Evolutionary conservation across 2,888 invertebrate genomes (phyloP), one percentile per base, ranked within the genome.

Genomic region (Lasioglossum pauxillum): DNA sequence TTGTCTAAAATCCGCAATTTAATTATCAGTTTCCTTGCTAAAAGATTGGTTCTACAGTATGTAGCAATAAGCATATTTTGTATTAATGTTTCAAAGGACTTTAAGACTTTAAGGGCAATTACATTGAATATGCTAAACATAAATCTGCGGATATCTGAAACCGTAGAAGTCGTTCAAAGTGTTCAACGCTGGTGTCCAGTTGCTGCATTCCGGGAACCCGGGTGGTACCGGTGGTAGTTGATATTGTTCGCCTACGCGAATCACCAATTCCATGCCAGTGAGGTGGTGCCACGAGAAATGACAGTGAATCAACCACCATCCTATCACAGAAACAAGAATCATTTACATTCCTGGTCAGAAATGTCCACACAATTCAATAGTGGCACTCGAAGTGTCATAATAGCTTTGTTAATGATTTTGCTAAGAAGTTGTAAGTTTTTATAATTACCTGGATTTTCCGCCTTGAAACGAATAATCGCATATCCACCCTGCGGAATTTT

Each of bases 401-500:
- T n/a, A 53, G 10, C n/a, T 53, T n/a, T n/a, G 16, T 46, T 46
- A 19, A 46, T 16, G 46, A 46, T 46, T 46, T 46, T 46, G 46
- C 19, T 60, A 27, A 60, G 1, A 14, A 14, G 27, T 60, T 60
- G 27, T 27, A 27, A 12, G 27, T 5, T 19, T 46, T 16, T 16
- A 46, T 53, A 53, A 35, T 35, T 95, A 71, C 96, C 96, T 90
- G 96, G 95, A 91, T 96, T 96, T 44, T 93, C 86, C 14, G 96
- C 95, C 35, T 92, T 80, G 82, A 96, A 96, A 64, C 96, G 92
- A 7, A 96, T 83, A 8, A 96, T 93, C 0, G 94, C 93, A 83
- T 94, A 96, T 23, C 96, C 96, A 57, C 95, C 95, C 74, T 94
- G 94, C 4, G 96, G 96, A 2, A 96, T 95, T 64, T 95, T 94